phyloP scores from a whole-genome alignment of 1,140 invertebrate species.

The Venustaconcha ellipsiformis region DNA sequence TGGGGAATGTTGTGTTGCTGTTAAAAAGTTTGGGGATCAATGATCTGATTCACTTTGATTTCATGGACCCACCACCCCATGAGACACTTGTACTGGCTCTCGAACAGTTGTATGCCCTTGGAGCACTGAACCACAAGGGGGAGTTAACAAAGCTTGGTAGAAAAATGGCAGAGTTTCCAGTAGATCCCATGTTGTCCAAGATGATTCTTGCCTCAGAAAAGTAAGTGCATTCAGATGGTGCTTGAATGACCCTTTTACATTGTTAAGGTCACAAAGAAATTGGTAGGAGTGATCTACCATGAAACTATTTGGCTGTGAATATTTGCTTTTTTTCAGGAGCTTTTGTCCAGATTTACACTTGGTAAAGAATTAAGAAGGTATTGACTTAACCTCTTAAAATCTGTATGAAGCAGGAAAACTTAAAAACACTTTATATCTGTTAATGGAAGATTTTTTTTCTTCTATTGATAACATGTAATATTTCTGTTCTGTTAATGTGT shows the following conservation, averaged over 20 bases:
- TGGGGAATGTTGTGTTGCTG: constrained; percentile 69
- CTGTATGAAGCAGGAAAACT: no score
- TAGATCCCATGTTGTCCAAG: constrained; percentile 99
- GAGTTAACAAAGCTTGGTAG: constrained; percentile 96
- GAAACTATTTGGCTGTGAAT: no score
- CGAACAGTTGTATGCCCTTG: constrained; percentile 97
- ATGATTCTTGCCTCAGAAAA: constrained; percentile 98
- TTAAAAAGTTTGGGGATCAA: constrained; percentile 79
- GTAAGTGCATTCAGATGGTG: constrained; percentile 67
- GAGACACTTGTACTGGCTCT: constrained; percentile 94
- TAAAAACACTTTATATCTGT: no score
- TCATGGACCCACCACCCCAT: constrained; percentile 97
- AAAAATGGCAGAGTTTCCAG: constrained; percentile 99
- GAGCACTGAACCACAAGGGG: constrained; percentile 97
- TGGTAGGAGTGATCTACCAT: no score
- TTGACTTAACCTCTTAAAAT: no score
- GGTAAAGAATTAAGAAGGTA: no score
- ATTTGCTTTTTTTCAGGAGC: no score
- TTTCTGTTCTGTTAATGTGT: no score
- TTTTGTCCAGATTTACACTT: no score
- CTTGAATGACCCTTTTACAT: not conserved
- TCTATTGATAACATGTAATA: no score
- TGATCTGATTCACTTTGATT: constrained; percentile 98
- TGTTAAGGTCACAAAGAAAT: no score
- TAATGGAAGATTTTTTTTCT: no score